Base-by-base conservation (phyloP, 2,797 vertebrate species). In the Rhinatrema bivittatum region DNA sequence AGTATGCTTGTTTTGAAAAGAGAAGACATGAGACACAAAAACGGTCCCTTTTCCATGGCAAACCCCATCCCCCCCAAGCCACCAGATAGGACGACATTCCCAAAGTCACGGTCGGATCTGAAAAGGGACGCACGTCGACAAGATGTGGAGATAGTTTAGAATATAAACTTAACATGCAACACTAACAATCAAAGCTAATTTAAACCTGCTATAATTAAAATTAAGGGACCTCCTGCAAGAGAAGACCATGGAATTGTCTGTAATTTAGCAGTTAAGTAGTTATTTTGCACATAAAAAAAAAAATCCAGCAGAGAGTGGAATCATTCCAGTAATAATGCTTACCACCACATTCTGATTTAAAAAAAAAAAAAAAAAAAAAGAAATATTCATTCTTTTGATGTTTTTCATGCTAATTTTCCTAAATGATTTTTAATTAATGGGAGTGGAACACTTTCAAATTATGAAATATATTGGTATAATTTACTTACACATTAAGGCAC, bases 401-500 rank as follows among this genome's bases (percentile, higher is more conserved):
- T 33, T 25, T 56, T 41, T 39, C 22, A 1, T n/a, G 25, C 40
- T 64, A 63, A 78, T 67, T 50, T 73, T 55, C 42, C 56, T 67
- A 68, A 67, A 62, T 67, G 58, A 59, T 48, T 70, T 76, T 70
- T 66, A 63, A 68, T 76, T 72, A 70, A 45, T 19, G 39, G 60
- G 53, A 50, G 54, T 38, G 19, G 54, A 55, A 50, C 47, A 46
- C 46, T 57, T 54, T 46, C 26, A 13, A 18, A 4, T n/a, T 32
- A 18, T 35, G 57, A 52, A 59, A 48, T 29, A 43, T 14, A 39
- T 47, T 42, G 57, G 57, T 51, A 45, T 31, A 57, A 54, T 65
- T 62, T 46, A 56, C 20, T 22, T 15, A 12, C 24, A 43, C 56
- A 52, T 62, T 33, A 50, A 49, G 48, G 46, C 46, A 67, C 69